Evolutionary conservation across 2,888 invertebrate species (phyloP).

Genomic region (Eupelmus urozonus): DNA sequence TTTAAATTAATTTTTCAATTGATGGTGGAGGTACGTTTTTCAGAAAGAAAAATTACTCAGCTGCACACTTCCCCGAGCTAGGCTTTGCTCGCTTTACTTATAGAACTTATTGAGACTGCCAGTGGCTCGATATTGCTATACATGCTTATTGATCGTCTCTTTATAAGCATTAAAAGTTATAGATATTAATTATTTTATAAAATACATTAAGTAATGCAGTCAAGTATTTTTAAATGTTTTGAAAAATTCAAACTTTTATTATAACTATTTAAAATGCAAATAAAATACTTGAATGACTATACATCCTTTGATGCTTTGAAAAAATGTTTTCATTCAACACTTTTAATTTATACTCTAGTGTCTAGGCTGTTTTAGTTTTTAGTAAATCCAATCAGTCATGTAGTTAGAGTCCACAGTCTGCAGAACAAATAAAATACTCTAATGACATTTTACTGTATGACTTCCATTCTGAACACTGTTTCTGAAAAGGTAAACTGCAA

Average conservation of each 20-base stretch:
- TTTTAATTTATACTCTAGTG: no score
- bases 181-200: no score
- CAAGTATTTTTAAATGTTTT: background rate
- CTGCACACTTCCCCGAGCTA: conserved; percentile 72
- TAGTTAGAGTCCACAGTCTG: background rate
- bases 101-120: conserved; percentile 70
- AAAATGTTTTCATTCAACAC: no score
- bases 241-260: background rate
- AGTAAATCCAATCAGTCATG: background rate
- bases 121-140: conserved; percentile 62
- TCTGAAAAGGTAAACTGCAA: no score
- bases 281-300: no score
- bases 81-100: conserved; percentile 68
- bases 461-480: background rate
- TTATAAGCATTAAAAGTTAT: background rate
- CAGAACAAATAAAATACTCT: background rate
- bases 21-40: conserved; percentile 65
- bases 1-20: conserved; percentile 65
- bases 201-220: conserved; percentile 15
- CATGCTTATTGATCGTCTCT: conserved; percentile 45
- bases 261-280: no score
- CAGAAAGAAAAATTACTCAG: conserved; percentile 70
- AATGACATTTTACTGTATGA: conserved; percentile 17
- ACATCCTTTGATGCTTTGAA: no score
- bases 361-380: no score